Evolutionary conservation across 2,113 vertebrate species (phyloP), one percentile per base, ranked within the genome.

Genomic region (Mastomys natalensis): DNA sequence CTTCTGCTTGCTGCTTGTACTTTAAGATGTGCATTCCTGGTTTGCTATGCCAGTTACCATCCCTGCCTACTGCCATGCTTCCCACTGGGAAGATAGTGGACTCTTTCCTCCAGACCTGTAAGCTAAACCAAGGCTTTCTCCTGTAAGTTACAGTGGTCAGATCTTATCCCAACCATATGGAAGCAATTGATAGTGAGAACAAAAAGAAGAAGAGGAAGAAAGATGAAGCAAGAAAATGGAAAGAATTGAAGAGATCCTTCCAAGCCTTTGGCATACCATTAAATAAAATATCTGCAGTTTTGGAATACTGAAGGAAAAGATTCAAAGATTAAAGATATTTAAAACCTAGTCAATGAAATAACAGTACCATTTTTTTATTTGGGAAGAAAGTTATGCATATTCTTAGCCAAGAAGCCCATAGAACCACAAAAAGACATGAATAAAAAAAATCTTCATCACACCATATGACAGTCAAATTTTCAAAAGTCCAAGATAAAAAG

Each of bases 1-100:
- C 9, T 74, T 24, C 72, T 74, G 24, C 43, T 45, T 73, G n/a
- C n/a, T 22, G 72, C n/a, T 73, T 40, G 72, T 73, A 21, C 40
- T 45, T 43, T 26, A 43, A 74, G 21, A 43, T 43, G 40, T 74
- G 40, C 9, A 43, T 22, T 43, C 19, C 8, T 9, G 3, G n/a
- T n/a, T 43, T 84, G n/a, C n/a, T 29, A 3, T 2, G 26, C 55
- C 22, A 62, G 24, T 15, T 24, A 84, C 13, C 24, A 29, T 84
- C 3, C n/a, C 21, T 0, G 0, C 7, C 7, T 43, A 1, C n/a
- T 26, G 15, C n/a, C 37, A 29, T 84, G n/a, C 15, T 66, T 34
- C 43, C 24, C 40, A 66, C 16, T 68, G 62, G 16, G 45, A 13
- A 51, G 62, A 51, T 64, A 9, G 31, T 68, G 31, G 43, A 68